phyloP scores from a whole-genome alignment of 1,140 invertebrate genomes.

The Plutomurus gul region DNA sequence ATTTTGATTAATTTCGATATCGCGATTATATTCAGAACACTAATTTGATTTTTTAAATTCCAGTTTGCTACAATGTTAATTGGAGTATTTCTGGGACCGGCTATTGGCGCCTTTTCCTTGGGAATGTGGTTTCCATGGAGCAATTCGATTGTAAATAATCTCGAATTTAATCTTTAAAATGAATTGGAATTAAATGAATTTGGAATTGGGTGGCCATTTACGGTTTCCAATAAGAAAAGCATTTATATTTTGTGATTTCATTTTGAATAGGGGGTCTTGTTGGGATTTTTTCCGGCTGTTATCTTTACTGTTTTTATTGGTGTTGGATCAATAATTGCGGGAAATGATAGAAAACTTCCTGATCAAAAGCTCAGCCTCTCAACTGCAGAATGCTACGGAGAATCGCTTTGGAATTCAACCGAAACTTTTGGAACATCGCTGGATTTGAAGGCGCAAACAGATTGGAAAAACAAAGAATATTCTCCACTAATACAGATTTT shows the following conservation, averaged over 20 bases:
- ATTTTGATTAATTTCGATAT: background rate
- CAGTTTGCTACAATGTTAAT: slow-evolving; percentile 45
- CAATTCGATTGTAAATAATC: slow-evolving; percentile 66
- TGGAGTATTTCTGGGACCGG: slow-evolving; percentile 63
- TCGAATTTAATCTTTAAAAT: too few species aligned
- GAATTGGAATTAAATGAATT: background rate
- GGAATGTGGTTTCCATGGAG: slow-evolving; percentile 76
- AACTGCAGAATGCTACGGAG: background rate
- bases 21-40: background rate
- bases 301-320: slow-evolving; percentile 38
- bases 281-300: slow-evolving; percentile 24
- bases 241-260: too few species aligned
- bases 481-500: slow-evolving; percentile 9
- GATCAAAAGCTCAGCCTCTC: slow-evolving; percentile 34
- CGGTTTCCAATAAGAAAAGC: background rate
- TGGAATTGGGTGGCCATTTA: background rate
- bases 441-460: background rate
- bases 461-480: background rate
- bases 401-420: background rate
- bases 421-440: background rate
- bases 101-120: slow-evolving; percentile 75
- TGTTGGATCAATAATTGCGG: slow-evolving; percentile 41
- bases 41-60: background rate
- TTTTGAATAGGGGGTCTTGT: slow-evolving; percentile 15
- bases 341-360: slow-evolving; percentile 31